Evolutionary conservation across 2,888 invertebrate species (phyloP).

Genomic region (Tubulanus polymorphus): DNA sequence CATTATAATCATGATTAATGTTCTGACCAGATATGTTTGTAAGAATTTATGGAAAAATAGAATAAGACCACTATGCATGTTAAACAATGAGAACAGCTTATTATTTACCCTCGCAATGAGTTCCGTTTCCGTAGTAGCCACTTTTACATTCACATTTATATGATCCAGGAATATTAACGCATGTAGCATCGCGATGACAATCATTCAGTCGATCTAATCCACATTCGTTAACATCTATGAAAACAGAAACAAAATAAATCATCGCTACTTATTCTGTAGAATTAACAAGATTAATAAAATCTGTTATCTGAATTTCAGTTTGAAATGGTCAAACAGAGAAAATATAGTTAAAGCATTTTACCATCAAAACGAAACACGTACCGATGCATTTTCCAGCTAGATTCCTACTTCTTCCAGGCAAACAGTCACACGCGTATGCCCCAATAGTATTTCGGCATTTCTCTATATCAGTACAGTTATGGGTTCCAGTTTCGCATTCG

Average conservation of each 20-base stretch:
- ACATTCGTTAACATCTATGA: background rate
- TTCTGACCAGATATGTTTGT: no score
- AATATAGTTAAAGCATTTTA: background rate
- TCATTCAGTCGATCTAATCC: background rate
- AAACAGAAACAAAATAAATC: background rate
- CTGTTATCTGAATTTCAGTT: no score
- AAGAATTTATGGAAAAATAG: no score
- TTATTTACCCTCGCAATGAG: background rate
- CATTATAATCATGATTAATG: no score
- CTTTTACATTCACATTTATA: background rate
- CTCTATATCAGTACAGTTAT: background rate
- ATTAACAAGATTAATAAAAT: background rate
- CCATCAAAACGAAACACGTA: background rate
- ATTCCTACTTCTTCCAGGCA: background rate
- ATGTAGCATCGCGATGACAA: background rate
- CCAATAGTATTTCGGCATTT: background rate
- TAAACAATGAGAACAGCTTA: background rate
- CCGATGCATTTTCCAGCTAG: background rate
- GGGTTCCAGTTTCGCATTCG: background rate
- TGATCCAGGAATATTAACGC: background rate
- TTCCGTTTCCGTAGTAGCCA: background rate
- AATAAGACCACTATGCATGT: no score
- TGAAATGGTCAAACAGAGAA: background rate
- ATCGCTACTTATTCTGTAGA: background rate
- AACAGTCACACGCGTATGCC: background rate